Percentiles rank a stretch among this genome's conserved stretches.
phyloP scores from a whole-genome alignment of 2,797 vertebrate species.

The Halcyon badia region DNA sequence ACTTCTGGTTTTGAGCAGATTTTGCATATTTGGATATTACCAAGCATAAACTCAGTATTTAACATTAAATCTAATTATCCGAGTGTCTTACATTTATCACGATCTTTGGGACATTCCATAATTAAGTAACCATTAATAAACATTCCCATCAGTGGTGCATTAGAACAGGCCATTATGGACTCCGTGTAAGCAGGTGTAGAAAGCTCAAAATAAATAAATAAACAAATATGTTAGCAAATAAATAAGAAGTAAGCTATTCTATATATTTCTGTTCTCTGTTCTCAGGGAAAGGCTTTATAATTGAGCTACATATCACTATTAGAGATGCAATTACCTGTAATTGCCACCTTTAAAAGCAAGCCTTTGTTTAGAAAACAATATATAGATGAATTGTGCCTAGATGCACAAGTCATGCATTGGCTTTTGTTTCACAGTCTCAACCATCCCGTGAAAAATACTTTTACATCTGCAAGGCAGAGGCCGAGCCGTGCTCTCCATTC shows the following conservation, averaged over 20 bases:
- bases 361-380: conserved; percentile 23
- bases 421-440: neutral
- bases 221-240: conserved; percentile 28
- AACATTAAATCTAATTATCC: conserved; percentile 49
- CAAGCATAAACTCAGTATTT: conserved; percentile 27
- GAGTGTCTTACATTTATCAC: conserved; percentile 20
- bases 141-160: neutral
- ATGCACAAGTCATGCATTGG: neutral
- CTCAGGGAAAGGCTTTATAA: neutral
- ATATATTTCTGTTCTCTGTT: conserved; percentile 10
- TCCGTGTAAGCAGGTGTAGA: conserved; percentile 36
- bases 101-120: conserved; percentile 32
- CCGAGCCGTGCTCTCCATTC: neutral
- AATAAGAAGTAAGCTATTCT: neutral
- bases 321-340: conserved; percentile 46
- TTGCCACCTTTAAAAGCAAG: conserved; percentile 4
- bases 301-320: conserved; percentile 46
- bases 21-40: conserved; percentile 12
- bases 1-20: neutral
- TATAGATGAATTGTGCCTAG: neutral
- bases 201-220: conserved; percentile 22
- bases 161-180: neutral
- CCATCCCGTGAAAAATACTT: neutral
- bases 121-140: conserved; percentile 63
- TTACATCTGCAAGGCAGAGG: neutral